Base-by-base conservation (phyloP, 1,140 invertebrate species). In the Brachionus calyciflorus region DNA sequence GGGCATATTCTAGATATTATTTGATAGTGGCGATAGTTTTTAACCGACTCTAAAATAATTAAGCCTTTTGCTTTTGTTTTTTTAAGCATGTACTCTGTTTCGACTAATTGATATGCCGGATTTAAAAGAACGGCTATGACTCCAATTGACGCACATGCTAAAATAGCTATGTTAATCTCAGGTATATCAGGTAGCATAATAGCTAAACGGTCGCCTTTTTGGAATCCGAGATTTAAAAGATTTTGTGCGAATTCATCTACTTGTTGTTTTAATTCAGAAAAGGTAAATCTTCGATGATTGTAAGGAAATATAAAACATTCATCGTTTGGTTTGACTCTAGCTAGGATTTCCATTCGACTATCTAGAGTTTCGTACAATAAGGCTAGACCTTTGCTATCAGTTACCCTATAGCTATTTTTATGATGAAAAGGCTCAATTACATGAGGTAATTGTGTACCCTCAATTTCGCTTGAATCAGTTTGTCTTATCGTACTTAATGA, bases 101-200 rank as follows among this genome's bases (percentile, higher is more conserved):
- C 94, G 10, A 85, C 80, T 5, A 87, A 85, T 81, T 91, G 89
- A 81, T 92, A 96, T 0, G 88, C 87, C 0, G 93, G 93, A 84
- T 98, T 97, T 6, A 96, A 88, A 49, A 90, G 89, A 6, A 92
- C 90, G 90, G 91, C 83, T 77, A 94, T 88, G 0, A 94, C 83
- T 0, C 95, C 96, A 12, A 90, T 89, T 78, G 93, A 89, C 0
- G 90, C 89, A 5, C 91, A 89, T 0, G 90, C 94, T 78, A 92
- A 86, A 79, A 91, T 88, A 0, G 89, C 86, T 0, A 95, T 80
- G 2, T 91, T 86, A 93, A 94, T 98, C 80, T 92, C 90, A 7
- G 89, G 81, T 26, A 87, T 87, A 84, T 97, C 98, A 0, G 93
- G 93, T 0, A 90, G 89, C 91, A 92, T 96, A 9, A 98, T 86